Conservation (phyloP, 2,888 invertebrate genomes). For the Ferrisia virgata region DNA sequence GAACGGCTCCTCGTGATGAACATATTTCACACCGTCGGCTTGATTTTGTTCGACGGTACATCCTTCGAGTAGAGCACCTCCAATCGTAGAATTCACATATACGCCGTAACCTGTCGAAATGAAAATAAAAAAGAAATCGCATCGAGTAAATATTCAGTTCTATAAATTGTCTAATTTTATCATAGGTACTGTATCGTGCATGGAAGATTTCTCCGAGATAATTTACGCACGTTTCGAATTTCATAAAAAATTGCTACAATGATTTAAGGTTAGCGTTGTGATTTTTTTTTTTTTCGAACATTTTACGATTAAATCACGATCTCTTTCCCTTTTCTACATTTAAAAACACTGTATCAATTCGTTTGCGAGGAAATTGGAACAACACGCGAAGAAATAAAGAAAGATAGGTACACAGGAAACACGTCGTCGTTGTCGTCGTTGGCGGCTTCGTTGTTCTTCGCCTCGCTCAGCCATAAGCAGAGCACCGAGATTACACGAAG, state of each 20-base stretch:
- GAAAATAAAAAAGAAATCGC: not conserved
- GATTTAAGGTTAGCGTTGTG: not conserved
- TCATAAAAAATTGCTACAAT: not conserved
- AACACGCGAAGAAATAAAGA: not conserved
- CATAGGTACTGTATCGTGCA: no score
- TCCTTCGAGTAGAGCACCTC: conserved; percentile 72
- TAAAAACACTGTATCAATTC: not conserved
- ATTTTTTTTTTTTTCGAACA: not conserved
- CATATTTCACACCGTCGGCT: conserved; percentile 85
- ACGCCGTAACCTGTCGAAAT: conserved; percentile 72
- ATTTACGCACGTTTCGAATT: not conserved
- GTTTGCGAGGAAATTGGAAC: not conserved
- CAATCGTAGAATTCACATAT: conserved; percentile 84
- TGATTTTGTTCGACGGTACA: conserved; percentile 79
- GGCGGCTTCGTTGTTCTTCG: no score
- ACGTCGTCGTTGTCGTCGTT: not conserved
- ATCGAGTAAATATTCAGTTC: no score
- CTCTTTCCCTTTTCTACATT: not conserved
- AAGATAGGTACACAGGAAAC: not conserved
- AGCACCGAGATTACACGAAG: no score
- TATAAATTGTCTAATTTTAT: no score
- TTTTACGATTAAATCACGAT: conserved; percentile 5
- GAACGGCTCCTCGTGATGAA: conserved; percentile 68
- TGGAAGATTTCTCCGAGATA: not conserved
- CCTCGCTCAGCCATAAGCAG: no score